Base-by-base conservation (phyloP, 2,797 vertebrate species). In the Phylloscopus collybita region DNA sequence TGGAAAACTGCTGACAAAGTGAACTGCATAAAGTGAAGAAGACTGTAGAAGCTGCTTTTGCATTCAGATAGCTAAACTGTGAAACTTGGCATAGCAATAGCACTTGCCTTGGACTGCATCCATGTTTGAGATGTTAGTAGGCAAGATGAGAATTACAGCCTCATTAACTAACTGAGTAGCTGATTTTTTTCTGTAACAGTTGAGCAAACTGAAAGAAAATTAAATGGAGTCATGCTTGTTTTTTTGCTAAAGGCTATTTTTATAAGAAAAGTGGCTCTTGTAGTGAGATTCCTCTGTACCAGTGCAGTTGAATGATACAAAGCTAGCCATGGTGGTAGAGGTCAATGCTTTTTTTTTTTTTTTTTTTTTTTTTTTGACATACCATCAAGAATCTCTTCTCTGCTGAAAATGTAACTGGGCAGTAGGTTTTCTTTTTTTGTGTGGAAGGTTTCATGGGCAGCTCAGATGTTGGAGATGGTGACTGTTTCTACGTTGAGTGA, bases 81-180 rank as follows among this genome's bases (percentile, higher is more conserved):
- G 78, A 91, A 95, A 85, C 67, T 80, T 96, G 94, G 72, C 81
- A 32, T 75, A 89, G 79, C 61, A 72, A 12, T 94, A 83, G 49
- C 56, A 54, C 73, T 93, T 95, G 67, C 17, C 21, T 93, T 82
- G 92, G 86, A 91, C 30, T 80, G n/a, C 18, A 34, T 94, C 86
- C 79, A 82, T 25, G 30, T 32, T 59, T 92, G 84, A 93, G 71
- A 82, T 91, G 59, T 87, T 94, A 44, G 84, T 95, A 93, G 88
- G 79, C 88, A 95, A 74, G 79, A 90, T 86, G 92, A 87, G 84
- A 89, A 82, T 94, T 95, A 70, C 45, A 85, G 84, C 42, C 79
- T 95, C 70, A 74, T 94, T 95, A 94, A 92, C 59, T 36, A 82
- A 36, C 62, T 54, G 53, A 93, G 88, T 80, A 83, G 76, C 62